Evolutionary conservation across 30 jellyfish, hydroid and myxozoan species (phyloP), one percentile per base, ranked within the genome.

Genomic region (Calvadosia cruxmelitensis): DNA sequence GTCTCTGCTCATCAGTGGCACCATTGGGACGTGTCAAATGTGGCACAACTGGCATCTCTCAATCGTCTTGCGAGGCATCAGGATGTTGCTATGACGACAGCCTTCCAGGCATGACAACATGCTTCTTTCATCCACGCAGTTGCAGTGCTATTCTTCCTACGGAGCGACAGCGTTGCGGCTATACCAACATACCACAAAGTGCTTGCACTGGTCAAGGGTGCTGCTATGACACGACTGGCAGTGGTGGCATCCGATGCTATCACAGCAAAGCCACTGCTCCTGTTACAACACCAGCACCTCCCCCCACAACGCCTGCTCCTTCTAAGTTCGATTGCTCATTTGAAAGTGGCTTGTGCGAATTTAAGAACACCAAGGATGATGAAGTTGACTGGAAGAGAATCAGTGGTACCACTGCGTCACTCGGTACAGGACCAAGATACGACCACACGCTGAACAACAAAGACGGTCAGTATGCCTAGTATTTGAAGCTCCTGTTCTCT

Each of bases 81-180:
- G 98, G 98, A 57, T 89, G 98, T 50, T 89, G 98, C 80, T 89
- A 78, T 51, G 98, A 89, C 68, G 95, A 82, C 35, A 33, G 94
- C 5, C 66, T 77, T 1, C 84, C 77, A 15, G 73, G 72, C 68
- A 87, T 82, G 16, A 93, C 97, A 0, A 35, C 35, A 33, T 89
- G 98, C 67, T 89, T 81, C 86, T 68, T 64, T 52, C 98, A 89
- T 74, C 98, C 98, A 31, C 78, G 88, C 29, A 53, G 88, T 23
- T 89, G 98, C 72, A 30, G 66, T 10, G 93, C 95, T 20, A 92
- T 89, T 42, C 95, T 95, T 1, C 79, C 35, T 50, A 35, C 25
- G 33, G 83, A 57, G 31, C 68, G 98, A 27, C 51, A 79, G 27
- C 94, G 73, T 50, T 89, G 98, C 42, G 98, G 98, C 29, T 24